Conservation (phyloP, 1,140 invertebrate species). For the Pogonus chalceus region DNA sequence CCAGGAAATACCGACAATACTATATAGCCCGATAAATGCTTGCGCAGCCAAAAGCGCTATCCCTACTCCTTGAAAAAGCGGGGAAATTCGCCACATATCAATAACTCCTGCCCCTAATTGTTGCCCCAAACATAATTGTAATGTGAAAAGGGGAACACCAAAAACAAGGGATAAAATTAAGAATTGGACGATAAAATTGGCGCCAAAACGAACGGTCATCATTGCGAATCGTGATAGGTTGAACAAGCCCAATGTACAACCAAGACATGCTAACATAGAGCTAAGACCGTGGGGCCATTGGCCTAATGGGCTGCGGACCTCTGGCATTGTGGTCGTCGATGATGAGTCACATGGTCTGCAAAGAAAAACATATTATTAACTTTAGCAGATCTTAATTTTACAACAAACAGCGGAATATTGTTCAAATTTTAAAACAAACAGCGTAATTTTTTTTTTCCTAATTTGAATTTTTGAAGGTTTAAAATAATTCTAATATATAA, state of each 20-base stretch:
- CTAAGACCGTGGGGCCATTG: constrained; percentile 72
- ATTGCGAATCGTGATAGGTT: constrained; percentile 83
- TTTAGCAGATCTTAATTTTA: neutral
- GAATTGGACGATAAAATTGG: constrained; percentile 83
- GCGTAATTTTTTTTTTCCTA: too few relatives aligned
- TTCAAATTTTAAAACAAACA: too few relatives aligned
- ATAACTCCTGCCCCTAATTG: constrained; percentile 73
- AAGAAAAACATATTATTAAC: constrained; percentile 15
- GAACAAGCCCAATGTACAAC: constrained; percentile 76
- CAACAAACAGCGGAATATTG: too few relatives aligned
- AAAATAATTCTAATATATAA: too few relatives aligned
- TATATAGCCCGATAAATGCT: constrained; percentile 75
- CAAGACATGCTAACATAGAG: constrained; percentile 68
- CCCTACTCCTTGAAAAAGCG: constrained; percentile 81
- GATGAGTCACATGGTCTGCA: constrained; percentile 32
- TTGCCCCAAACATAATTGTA: constrained; percentile 77
- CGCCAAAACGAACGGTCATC: constrained; percentile 78
- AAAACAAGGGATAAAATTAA: constrained; percentile 70
- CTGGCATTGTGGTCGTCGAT: constrained; percentile 27
- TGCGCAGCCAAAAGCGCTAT: constrained; percentile 70
- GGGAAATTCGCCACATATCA: constrained; percentile 89
- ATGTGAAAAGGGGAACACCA: constrained; percentile 75
- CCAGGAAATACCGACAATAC: constrained; percentile 79
- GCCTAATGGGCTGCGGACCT: constrained; percentile 30
- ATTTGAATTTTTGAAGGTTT: too few relatives aligned